Evolutionary conservation across 2,888 invertebrate species (phyloP).

Genomic region (Dione vanillae): DNA sequence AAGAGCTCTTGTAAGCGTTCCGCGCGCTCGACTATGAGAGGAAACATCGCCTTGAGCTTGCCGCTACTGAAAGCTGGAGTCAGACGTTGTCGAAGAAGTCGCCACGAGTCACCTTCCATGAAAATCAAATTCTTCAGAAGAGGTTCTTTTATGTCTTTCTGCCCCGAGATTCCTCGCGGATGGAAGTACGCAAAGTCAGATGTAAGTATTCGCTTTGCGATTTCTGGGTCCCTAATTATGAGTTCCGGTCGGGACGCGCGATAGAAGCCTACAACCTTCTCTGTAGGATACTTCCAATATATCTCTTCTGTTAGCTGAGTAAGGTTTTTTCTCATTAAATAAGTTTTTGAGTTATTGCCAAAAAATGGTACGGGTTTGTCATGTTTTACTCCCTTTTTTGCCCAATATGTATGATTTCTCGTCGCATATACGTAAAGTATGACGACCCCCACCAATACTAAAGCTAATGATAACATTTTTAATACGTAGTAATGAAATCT

Average conservation of each 20-base stretch:
- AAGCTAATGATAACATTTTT: slow-evolving; percentile 40
- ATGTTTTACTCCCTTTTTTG: slow-evolving; percentile 58
- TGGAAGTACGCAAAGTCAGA: slow-evolving; percentile 64
- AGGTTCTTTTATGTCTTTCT: slow-evolving; percentile 58
- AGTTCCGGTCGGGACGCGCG: slow-evolving; percentile 58
- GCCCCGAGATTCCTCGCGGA: slow-evolving; percentile 57
- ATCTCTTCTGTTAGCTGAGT: slow-evolving; percentile 56
- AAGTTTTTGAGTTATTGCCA: slow-evolving; percentile 59
- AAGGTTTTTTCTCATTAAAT: slow-evolving; percentile 56
- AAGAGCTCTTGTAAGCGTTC: slow-evolving; percentile 57
- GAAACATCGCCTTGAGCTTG: slow-evolving; percentile 68
- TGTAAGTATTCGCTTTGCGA: slow-evolving; percentile 59
- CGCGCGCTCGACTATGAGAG: slow-evolving; percentile 64
- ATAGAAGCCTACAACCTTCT: slow-evolving; percentile 63
- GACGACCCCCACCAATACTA: slow-evolving; percentile 47
- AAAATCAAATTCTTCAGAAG: slow-evolving; percentile 64
- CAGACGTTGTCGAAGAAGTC: slow-evolving; percentile 64
- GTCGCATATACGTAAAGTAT: slow-evolving; percentile 58
- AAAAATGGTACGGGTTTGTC: slow-evolving; percentile 61
- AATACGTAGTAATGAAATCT: too few relatives aligned
- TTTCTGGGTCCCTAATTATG: slow-evolving; percentile 63
- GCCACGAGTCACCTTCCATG: slow-evolving; percentile 66
- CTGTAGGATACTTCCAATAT: slow-evolving; percentile 63
- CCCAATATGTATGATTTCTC: slow-evolving; percentile 60
- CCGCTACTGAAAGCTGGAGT: slow-evolving; percentile 66